These are phyloP conservation scores for Ganaspis brasiliensis DNA, from an alignment of 2,888 invertebrate species.

Conservation along the genomic window DNA sequence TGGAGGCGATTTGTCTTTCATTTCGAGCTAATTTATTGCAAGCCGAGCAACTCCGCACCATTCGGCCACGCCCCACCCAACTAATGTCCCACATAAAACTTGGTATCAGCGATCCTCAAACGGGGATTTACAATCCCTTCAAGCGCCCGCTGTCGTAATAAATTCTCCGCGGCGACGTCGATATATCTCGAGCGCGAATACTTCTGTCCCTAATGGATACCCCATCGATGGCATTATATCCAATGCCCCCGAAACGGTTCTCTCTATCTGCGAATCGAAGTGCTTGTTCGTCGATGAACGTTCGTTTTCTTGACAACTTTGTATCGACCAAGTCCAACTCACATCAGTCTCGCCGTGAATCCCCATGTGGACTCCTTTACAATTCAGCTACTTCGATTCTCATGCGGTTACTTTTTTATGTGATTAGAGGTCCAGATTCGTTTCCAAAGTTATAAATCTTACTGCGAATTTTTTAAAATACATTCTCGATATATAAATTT, in stretches of 20 bases:
- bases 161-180: conserved; percentile 78
- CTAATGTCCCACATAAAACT: conserved; percentile 81
- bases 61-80: conserved; percentile 80
- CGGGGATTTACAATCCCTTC: conserved; percentile 81
- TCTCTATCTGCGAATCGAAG: conserved; percentile 18
- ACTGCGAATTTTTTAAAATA: not conserved
- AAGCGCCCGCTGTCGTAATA: conserved; percentile 79
- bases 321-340: not conserved
- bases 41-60: conserved; percentile 72
- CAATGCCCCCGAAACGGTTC: conserved; percentile 28
- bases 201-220: conserved; percentile 80
- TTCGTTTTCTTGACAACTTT: not conserved
- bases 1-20: conserved; percentile 80
- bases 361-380: not conserved
- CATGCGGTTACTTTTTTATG: not conserved
- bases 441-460: conserved; percentile 49
- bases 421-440: conserved; percentile 4
- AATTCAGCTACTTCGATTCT: not conserved
- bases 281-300: conserved; percentile 13
- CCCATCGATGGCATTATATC: conserved; percentile 59
- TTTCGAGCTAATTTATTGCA: conserved; percentile 80
- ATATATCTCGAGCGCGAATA: conserved; percentile 79
- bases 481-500: no score
- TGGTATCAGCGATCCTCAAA: conserved; percentile 81
- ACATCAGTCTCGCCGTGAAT: not conserved